phyloP scores from a whole-genome alignment of 2,797 vertebrate genomes.

The Premnoplex brunnescens region DNA sequence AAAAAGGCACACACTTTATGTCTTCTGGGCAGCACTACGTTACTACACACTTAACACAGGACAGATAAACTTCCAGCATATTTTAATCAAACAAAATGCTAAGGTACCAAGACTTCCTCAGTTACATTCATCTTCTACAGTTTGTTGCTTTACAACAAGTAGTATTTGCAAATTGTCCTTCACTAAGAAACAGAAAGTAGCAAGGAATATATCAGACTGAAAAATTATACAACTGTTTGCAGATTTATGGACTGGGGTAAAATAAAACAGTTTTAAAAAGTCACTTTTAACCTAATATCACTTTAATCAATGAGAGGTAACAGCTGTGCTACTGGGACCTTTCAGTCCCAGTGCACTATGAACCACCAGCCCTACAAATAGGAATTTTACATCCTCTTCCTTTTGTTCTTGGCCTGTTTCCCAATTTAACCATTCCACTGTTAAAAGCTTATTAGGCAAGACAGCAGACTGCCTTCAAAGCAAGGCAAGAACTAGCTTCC shows the following conservation, averaged over 20 bases:
- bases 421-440: not conserved
- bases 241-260: not conserved
- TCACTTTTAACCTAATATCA: not conserved
- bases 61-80: not conserved
- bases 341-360: rapidly evolving
- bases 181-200: not conserved
- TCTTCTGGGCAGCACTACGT: conserved; percentile 18
- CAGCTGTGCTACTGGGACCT: not conserved
- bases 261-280: not conserved
- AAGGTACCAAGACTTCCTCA: not conserved
- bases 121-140: not conserved
- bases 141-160: not conserved
- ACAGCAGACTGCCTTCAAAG: not conserved
- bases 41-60: not conserved
- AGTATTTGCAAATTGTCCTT: not conserved
- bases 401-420: not conserved
- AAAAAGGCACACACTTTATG: not conserved
- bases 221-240: not conserved
- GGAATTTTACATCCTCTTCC: not conserved
- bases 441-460: not conserved
- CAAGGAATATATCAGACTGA: not conserved
- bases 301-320: not conserved
- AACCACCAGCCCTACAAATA: not conserved
- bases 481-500: not conserved
- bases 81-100: conserved; percentile 16